phyloP scores from a whole-genome alignment of 2,888 invertebrate genomes.

The Dromius quadrimaculatus region DNA sequence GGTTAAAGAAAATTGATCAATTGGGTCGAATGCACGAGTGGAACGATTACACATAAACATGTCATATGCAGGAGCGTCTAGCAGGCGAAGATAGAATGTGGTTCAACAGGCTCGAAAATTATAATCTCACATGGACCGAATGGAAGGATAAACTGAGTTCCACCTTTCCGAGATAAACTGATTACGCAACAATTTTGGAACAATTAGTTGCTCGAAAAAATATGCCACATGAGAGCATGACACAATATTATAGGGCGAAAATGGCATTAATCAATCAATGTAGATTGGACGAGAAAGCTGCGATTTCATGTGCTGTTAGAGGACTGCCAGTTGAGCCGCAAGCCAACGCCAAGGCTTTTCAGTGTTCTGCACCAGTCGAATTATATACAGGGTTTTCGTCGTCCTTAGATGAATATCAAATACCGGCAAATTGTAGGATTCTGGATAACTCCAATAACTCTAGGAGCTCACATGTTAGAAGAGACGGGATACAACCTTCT shows the following conservation, averaged over 20 bases:
- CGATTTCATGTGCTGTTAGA: conserved; percentile 39
- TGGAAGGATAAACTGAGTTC: conserved; percentile 55
- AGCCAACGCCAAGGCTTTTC: conserved; percentile 50
- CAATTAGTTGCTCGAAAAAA: conserved; percentile 56
- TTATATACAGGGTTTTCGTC: conserved; percentile 46
- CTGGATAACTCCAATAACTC: background rate
- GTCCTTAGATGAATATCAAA: conserved; percentile 53
- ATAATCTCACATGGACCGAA: conserved; percentile 55
- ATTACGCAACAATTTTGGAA: conserved; percentile 57
- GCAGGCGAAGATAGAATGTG: conserved; percentile 57
- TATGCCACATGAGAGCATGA: conserved; percentile 56
- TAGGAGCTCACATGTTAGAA: background rate
- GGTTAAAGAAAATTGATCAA: conserved; percentile 59
- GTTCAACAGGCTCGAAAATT: conserved; percentile 57
- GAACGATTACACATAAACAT: conserved; percentile 47
- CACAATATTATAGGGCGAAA: conserved; percentile 57
- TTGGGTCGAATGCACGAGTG: conserved; percentile 58
- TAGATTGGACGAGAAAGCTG: conserved; percentile 4
- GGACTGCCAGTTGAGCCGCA: conserved; percentile 48
- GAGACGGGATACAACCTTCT: background rate
- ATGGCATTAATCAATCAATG: conserved; percentile 51
- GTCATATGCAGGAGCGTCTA: conserved; percentile 51
- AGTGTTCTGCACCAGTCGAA: conserved; percentile 35
- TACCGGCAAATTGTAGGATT: background rate
- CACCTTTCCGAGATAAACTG: conserved; percentile 54